phyloP scores from a whole-genome alignment of 2,797 vertebrate species.

The Simalia tracyae region DNA sequence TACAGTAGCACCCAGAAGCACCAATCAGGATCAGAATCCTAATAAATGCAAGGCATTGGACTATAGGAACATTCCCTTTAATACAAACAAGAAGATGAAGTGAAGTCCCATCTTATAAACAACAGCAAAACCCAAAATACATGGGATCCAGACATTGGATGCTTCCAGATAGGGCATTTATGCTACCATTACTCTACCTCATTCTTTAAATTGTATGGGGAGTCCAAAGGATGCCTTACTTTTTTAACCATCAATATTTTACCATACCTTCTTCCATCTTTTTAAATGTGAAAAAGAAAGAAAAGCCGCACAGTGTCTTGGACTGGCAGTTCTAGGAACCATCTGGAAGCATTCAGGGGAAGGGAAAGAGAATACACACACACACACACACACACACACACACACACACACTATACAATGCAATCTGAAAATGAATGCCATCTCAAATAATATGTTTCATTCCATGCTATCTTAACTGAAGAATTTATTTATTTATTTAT shows the following conservation, averaged over 20 bases:
- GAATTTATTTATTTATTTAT: too few species aligned
- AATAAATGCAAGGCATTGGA: neutral
- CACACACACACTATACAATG: neutral
- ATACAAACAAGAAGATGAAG: neutral
- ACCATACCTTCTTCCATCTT: neutral
- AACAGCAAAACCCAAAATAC: neutral
- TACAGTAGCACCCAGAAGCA: slow-evolving; percentile 1
- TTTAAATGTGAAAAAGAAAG: neutral
- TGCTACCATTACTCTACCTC: neutral
- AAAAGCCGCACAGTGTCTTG: neutral
- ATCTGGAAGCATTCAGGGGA: neutral
- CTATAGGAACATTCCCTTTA: neutral
- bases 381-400: neutral
- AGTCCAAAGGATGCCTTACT: neutral
- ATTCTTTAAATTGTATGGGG: neutral
- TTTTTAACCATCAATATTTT: neutral
- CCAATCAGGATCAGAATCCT: neutral
- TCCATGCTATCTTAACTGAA: neutral
- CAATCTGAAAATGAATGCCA: neutral
- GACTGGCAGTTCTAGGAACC: neutral
- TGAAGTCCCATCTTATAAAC: neutral
- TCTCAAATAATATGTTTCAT: neutral
- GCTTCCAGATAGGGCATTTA: neutral
- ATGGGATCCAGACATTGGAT: neutral
- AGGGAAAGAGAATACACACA: neutral